These are phyloP conservation scores for Lates calcarifer DNA, from an alignment of 2,113 vertebrate species.

Conservation along the genomic window DNA sequence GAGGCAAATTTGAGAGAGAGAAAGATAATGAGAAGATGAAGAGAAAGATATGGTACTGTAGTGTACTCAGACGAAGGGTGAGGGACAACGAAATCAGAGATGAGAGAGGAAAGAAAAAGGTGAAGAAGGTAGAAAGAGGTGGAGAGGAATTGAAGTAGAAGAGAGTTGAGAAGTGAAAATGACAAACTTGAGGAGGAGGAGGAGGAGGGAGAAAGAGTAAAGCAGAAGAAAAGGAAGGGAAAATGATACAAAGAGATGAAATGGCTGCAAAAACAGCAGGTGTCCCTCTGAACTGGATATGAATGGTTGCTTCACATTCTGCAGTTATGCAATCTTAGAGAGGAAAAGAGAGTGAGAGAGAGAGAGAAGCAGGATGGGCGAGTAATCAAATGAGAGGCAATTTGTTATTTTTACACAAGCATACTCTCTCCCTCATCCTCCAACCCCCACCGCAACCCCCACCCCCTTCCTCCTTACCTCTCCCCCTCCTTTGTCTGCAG, in stretches of 20 bases:
- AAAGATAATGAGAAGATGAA: slow-evolving; percentile 40
- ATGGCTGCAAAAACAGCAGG: slow-evolving; percentile 72
- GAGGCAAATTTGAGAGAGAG: slow-evolving; percentile 10
- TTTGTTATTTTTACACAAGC: slow-evolving; percentile 80
- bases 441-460: slow-evolving; percentile 7
- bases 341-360: slow-evolving; percentile 30
- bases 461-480: slow-evolving; percentile 27
- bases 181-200: background rate
- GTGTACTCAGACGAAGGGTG: slow-evolving; percentile 5
- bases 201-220: background rate
- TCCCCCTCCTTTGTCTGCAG: slow-evolving; percentile 71
- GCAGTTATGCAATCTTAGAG: slow-evolving; percentile 64
- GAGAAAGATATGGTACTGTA: slow-evolving; percentile 13
- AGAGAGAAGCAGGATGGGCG: slow-evolving; percentile 42
- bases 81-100: slow-evolving; percentile 7
- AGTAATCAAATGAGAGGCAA: slow-evolving; percentile 80
- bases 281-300: slow-evolving; percentile 66
- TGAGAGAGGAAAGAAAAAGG: slow-evolving; percentile 9
- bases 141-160: slow-evolving; percentile 27
- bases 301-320: slow-evolving; percentile 70
- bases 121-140: background rate
- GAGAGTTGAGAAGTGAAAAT: slow-evolving; percentile 22
- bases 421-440: slow-evolving; percentile 42
- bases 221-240: slow-evolving; percentile 20
- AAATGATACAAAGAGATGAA: slow-evolving; percentile 60